These are phyloP conservation scores for Acyrthosiphon pisum DNA, from an alignment of 1,140 invertebrate species.

Conservation along the genomic window DNA sequence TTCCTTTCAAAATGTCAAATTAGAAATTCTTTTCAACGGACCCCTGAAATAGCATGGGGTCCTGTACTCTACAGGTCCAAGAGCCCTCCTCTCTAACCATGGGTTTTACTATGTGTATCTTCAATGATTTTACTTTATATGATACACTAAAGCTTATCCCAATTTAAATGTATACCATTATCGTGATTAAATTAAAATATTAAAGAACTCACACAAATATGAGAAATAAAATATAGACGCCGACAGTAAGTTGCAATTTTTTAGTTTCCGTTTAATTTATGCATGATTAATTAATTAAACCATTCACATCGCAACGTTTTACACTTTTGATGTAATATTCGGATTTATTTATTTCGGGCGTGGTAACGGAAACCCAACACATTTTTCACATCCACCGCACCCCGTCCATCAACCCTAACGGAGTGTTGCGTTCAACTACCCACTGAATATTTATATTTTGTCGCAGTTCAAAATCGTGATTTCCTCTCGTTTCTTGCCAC, in stretches of 20 bases:
- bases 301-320: neutral
- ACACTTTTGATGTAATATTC: neutral
- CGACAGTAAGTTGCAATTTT: neutral
- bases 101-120: neutral
- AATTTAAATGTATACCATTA: neutral
- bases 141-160: neutral
- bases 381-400: neutral
- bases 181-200: neutral
- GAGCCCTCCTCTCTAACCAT: too few relatives aligned
- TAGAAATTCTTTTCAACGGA: too few relatives aligned
- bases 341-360: neutral
- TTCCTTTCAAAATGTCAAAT: too few relatives aligned
- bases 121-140: neutral
- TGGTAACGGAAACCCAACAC: neutral
- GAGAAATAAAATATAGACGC: neutral
- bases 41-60: too few relatives aligned
- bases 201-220: neutral
- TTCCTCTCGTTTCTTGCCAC: neutral
- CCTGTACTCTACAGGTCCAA: too few relatives aligned
- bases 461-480: neutral
- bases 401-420: neutral
- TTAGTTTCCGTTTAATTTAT: neutral
- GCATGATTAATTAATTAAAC: neutral
- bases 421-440: neutral
- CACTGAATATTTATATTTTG: neutral